phyloP scores from a whole-genome alignment of 2,888 invertebrate genomes.

The Tortricodes alternella region DNA sequence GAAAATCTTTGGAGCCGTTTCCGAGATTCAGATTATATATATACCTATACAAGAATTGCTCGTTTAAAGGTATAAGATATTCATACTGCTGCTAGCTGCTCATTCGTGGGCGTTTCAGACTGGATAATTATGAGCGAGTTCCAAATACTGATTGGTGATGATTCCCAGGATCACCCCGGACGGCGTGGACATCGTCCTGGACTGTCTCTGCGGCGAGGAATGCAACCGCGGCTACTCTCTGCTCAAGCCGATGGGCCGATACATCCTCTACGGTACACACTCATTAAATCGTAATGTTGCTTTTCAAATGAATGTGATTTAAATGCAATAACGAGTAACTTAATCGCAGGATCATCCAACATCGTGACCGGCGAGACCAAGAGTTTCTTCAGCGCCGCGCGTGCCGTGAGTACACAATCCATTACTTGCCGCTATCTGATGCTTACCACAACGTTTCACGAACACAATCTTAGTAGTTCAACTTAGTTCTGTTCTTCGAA shows the following conservation, averaged over 20 bases:
- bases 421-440: slow-evolving; percentile 49
- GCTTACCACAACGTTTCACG: slow-evolving; percentile 34
- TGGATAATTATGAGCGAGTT: not conserved
- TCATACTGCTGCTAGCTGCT: no score
- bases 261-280: slow-evolving; percentile 89
- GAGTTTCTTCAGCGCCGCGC: slow-evolving; percentile 95
- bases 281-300: not conserved
- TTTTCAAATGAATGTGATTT: not conserved
- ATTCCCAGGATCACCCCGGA: slow-evolving; percentile 85
- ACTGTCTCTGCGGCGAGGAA: slow-evolving; percentile 94
- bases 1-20: no score
- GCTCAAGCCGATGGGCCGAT: slow-evolving; percentile 94
- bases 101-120: no score
- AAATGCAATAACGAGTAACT: slow-evolving; percentile 23
- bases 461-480: not conserved
- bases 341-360: slow-evolving; percentile 89
- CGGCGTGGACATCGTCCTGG: slow-evolving; percentile 93
- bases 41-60: no score
- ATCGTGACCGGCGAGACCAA: slow-evolving; percentile 95
- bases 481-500: not conserved
- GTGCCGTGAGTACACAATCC: slow-evolving; percentile 87
- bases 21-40: no score
- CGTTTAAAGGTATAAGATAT: no score
- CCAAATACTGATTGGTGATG: not conserved
- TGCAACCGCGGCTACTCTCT: slow-evolving; percentile 92